Evolutionary conservation across 2,797 vertebrate species (phyloP).

Genomic region (Clarias pachynema): DNA sequence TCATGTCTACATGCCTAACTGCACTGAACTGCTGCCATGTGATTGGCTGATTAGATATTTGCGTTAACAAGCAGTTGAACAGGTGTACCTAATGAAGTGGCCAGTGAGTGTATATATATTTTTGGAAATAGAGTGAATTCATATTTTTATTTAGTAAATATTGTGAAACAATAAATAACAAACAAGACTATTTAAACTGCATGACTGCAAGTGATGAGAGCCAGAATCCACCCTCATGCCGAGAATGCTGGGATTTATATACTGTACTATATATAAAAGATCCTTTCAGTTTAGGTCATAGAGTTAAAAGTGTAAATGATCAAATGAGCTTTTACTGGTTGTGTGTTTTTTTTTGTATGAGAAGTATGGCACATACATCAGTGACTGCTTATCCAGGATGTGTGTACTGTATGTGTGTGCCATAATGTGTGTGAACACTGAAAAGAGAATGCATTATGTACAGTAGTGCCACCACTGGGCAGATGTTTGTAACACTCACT

Average conservation of each 20-base stretch:
- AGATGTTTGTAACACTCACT: conserved; percentile 83
- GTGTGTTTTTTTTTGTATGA: not conserved
- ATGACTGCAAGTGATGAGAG: not conserved
- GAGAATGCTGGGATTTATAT: not conserved
- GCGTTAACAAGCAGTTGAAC: too few relatives aligned
- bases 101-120: too few relatives aligned
- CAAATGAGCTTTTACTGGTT: not conserved
- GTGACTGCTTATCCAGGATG: not conserved
- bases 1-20: too few relatives aligned
- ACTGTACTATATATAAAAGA: not conserved
- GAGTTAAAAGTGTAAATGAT: conserved; percentile 18
- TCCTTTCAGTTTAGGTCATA: not conserved
- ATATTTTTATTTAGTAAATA: not conserved
- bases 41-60: too few relatives aligned
- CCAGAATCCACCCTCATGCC: not conserved
- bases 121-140: not conserved
- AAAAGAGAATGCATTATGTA: not conserved
- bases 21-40: too few relatives aligned
- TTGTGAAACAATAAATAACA: not conserved
- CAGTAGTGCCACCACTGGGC: not conserved
- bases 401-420: not conserved
- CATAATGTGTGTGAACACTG: not conserved
- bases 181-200: not conserved
- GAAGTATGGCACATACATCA: not conserved
- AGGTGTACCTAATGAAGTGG: too few relatives aligned